Evolutionary conservation across 2,888 invertebrate genomes (phyloP), one percentile per base, ranked within the genome.

Genomic region (Rhyacophila evoluta): DNA sequence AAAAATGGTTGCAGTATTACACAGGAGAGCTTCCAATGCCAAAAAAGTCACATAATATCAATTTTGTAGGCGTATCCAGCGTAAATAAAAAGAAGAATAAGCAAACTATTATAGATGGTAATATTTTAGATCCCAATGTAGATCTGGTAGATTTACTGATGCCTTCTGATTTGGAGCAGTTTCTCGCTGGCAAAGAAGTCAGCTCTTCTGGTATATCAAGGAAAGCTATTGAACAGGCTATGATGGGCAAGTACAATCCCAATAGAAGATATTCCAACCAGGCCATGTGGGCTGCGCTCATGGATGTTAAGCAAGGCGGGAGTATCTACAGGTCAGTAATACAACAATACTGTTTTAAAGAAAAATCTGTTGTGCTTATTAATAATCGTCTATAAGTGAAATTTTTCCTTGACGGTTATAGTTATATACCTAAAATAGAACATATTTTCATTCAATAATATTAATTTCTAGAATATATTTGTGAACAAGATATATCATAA

Each of bases 281-380:
- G 78, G 90, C 91, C 0, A 88, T 91, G 87, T 91, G 91, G 89
- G 89, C 90, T 0, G 91, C 91, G 0, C 85, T 91, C 0, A 91
- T 91, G 91, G 91, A 91, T 79, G 91, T 91, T 0, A 91, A 91
- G 83, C 88, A 89, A 79, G 92, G 92, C 0, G 91, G 91, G 1
- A 92, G 91, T 84, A 92, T 92, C 82, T 91, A 92, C 82, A 89
- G 90, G 91, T 91, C 67, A 85, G 86, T 80, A 74, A 36, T 69
- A 29, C 11, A 41, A 15, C 2, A 1, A 1, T 41, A 19, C 15
- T n/a, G n/a, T n/a, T n/a, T n/a, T n/a, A n/a, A n/a, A n/a, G n/a
- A n/a, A n/a, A n/a, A n/a, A n/a, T n/a, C n/a, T n/a, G n/a, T n/a
- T 8, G 6, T 33, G 29, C 29, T 4, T 4, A 4, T 6, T 2